Conservation (phyloP, 2,113 vertebrate species). For the Atractosteus spatula region DNA sequence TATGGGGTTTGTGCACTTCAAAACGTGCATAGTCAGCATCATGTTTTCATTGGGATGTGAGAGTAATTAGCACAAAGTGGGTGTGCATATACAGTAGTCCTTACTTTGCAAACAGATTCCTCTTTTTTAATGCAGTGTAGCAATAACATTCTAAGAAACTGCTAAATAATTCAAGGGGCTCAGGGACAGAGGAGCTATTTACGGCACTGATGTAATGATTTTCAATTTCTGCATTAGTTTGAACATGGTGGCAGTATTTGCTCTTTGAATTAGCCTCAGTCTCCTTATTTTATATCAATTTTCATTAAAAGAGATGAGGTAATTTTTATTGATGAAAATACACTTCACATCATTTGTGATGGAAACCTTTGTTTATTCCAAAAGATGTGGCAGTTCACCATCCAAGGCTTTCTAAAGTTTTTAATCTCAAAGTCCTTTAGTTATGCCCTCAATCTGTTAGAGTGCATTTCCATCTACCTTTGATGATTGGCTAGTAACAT, state of each 20-base stretch:
- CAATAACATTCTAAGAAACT: slow-evolving; percentile 5
- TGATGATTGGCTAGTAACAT: no score
- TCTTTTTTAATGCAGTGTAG: not conserved
- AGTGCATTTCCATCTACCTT: no score
- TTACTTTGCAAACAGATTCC: not conserved
- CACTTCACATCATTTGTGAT: not conserved
- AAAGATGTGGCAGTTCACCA: no score
- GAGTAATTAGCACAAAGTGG: slow-evolving; percentile 6
- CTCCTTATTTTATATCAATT: not conserved
- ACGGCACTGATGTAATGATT: not conserved
- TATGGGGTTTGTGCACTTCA: slow-evolving; percentile 3
- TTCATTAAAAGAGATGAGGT: not conserved
- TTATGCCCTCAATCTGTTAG: no score
- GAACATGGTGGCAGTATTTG: not conserved
- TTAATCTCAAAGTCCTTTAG: no score
- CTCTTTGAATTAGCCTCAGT: not conserved
- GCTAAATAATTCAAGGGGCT: slow-evolving; percentile 8
- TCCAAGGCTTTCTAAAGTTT: no score
- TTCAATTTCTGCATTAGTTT: not conserved
- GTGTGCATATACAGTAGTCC: not conserved
- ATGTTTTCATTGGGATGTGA: not conserved
- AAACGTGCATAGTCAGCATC: not conserved
- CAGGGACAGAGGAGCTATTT: not conserved
- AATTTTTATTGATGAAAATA: not conserved
- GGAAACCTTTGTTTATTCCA: no score